phyloP scores from a whole-genome alignment of 2,113 vertebrate genomes.

The Maccullochella peelii region DNA sequence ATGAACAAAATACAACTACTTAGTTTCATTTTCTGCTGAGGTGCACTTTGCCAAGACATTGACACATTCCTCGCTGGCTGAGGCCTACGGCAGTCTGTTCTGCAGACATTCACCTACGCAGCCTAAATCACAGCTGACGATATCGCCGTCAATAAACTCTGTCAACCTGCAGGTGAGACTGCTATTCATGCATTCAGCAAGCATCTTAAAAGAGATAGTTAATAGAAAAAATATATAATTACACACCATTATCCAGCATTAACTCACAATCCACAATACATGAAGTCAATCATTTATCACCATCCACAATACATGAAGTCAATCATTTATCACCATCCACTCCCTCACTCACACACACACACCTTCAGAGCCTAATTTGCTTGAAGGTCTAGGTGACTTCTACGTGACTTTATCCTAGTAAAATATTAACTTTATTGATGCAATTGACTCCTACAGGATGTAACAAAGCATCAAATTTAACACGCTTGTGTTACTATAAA shows the following conservation, averaged over 20 bases:
- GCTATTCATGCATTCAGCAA: background rate
- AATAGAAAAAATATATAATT: background rate
- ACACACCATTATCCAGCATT: background rate
- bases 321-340: background rate
- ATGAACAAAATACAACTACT: background rate
- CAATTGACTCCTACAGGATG: background rate
- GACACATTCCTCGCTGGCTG: slow-evolving; percentile 35
- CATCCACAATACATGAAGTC: no score
- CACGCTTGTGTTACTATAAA: background rate
- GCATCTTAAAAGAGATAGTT: background rate
- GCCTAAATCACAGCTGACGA: background rate
- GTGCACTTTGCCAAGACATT: background rate
- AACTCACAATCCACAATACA: no score
- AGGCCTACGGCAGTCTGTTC: background rate
- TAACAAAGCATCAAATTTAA: background rate
- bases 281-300: background rate
- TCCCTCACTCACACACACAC: background rate
- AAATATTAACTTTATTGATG: background rate
- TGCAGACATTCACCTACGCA: background rate
- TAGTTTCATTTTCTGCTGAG: background rate
- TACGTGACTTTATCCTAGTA: background rate
- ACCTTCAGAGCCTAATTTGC: background rate
- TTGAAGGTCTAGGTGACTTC: background rate
- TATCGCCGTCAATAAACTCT: background rate
- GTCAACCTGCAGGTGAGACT: background rate